Conservation (phyloP, 2,797 vertebrate genomes). For the Premnoplex brunnescens region DNA sequence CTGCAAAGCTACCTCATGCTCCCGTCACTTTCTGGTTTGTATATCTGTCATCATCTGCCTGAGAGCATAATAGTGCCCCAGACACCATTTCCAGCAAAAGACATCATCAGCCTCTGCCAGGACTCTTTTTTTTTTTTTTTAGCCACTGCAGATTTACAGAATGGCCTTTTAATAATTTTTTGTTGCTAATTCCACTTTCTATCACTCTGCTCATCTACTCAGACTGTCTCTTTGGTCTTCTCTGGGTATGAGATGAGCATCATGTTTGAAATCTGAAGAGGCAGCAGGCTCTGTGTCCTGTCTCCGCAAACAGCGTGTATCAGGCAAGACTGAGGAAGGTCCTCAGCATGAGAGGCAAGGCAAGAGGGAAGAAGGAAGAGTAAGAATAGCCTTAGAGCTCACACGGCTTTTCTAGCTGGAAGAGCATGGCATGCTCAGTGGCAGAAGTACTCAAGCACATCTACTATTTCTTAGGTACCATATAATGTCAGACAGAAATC, state of each 20-base stretch:
- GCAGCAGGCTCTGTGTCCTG: not conserved
- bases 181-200: not conserved
- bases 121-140: not conserved
- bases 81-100: not conserved
- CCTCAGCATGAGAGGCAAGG: not conserved
- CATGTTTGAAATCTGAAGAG: not conserved
- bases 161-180: not conserved
- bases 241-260: not conserved
- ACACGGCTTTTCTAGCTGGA: not conserved
- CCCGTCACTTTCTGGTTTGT: not conserved
- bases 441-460: not conserved
- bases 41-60: not conserved
- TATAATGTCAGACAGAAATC: not conserved
- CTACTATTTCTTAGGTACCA: not conserved
- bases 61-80: not conserved
- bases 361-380: not conserved
- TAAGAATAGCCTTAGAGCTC: not conserved
- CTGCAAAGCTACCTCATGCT: not conserved
- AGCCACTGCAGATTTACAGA: not conserved
- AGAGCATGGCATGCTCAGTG: rapidly evolving
- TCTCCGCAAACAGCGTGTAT: not conserved
- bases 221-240: not conserved
- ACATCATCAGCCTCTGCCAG: not conserved
- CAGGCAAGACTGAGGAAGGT: not conserved
- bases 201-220: not conserved